These are phyloP conservation scores for Lota lota DNA, from an alignment of 2,113 vertebrate genomes.

Conservation along the genomic window DNA sequence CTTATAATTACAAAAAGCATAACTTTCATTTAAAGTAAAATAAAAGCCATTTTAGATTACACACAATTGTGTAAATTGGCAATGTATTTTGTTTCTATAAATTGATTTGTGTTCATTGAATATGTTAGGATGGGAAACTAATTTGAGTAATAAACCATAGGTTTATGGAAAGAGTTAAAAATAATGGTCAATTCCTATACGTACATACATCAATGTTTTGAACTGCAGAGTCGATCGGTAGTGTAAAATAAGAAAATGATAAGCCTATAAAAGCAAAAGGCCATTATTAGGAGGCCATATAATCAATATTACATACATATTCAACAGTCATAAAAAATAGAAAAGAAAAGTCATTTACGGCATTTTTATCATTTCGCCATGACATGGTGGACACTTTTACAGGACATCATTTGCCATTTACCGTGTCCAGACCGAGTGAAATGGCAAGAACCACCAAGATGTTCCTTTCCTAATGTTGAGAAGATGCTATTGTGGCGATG, in stretches of 20 bases:
- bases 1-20: neutral
- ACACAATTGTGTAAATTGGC: neutral
- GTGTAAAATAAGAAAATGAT: too few relatives aligned
- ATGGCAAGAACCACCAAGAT: neutral
- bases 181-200: neutral
- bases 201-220: too few relatives aligned
- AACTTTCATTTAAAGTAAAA: slow-evolving; percentile 15
- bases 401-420: neutral
- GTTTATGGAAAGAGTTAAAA: neutral
- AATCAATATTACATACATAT: too few relatives aligned
- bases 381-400: neutral
- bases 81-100: slow-evolving; percentile 8
- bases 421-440: neutral
- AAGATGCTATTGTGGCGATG: slow-evolving; percentile 1
- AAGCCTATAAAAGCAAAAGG: too few relatives aligned
- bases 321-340: too few relatives aligned
- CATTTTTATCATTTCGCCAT: too few relatives aligned
- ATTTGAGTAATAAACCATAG: neutral
- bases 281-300: too few relatives aligned
- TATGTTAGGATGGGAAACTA: neutral
- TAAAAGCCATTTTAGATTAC: slow-evolving; percentile 7
- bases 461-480: neutral
- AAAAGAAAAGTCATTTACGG: too few relatives aligned
- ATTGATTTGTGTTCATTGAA: slow-evolving; percentile 7
- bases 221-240: too few relatives aligned